These are phyloP conservation scores for Petaurus breviceps DNA, from an alignment of 2,113 vertebrate species.

Conservation along the genomic window DNA sequence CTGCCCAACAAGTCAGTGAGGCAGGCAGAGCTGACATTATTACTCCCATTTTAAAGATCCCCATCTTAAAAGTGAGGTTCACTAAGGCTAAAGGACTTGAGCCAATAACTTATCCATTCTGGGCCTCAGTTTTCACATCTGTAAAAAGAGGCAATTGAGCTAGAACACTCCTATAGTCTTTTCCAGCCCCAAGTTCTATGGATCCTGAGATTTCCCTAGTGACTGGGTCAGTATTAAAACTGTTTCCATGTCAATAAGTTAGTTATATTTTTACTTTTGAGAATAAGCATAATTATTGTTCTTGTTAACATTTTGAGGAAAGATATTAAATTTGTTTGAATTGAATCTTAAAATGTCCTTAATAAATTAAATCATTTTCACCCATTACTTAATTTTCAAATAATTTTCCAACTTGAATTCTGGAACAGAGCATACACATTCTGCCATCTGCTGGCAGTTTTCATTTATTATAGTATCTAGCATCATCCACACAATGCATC, in stretches of 20 bases:
- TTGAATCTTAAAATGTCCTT: background rate
- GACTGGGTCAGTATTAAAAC: background rate
- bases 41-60: background rate
- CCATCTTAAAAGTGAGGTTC: background rate
- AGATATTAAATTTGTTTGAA: constrained; percentile 10
- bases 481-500: background rate
- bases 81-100: background rate
- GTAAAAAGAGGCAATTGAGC: background rate
- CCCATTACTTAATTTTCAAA: background rate
- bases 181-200: background rate
- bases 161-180: background rate
- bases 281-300: constrained; percentile 13
- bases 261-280: background rate
- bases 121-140: background rate
- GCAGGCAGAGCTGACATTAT: background rate
- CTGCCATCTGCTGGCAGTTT: constrained; percentile 74
- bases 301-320: constrained; percentile 38
- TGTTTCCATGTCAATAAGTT: background rate
- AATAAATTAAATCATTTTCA: background rate
- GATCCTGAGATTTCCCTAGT: background rate
- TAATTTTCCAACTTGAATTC: background rate
- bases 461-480: background rate
- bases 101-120: background rate
- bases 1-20: background rate
- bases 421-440: constrained; percentile 42